Evolutionary conservation across 2,888 invertebrate species (phyloP), one percentile per base, ranked within the genome.

Genomic region (Melinaea menophilus): DNA sequence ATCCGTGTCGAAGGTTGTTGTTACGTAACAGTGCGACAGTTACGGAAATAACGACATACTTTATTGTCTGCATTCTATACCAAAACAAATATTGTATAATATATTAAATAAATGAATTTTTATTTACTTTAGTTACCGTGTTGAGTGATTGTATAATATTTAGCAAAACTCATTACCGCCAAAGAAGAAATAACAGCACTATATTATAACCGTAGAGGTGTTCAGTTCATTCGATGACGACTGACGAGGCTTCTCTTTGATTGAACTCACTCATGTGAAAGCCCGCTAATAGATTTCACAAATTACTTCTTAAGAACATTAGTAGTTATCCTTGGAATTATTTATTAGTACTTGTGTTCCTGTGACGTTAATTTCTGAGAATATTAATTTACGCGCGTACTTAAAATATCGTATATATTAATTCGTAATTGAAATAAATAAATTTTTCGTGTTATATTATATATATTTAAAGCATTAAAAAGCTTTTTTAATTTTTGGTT

Each of bases 221-320:
- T 51, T 51, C 51, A 51, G 22, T 51, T 64, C 62, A 60, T 61
- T 56, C 61, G 59, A 62, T 67, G 67, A 64, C 64, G 58, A 9
- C 61, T 67, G 67, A 64, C 64, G 58, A 9, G 47, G 64, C 67
- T 51, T 58, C 62, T 57, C 61, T 54, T 60, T 61, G 64, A 67
- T 64, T 67, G 67, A 67, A 67, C 61, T 63, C 64, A 56, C 35
- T 62, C 60, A 61, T 56, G 64, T 64, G 64, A 58, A 58, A 61
- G 56, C 58, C 9, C 41, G 54, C 58, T 67, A 62, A 65, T 57
- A 60, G 62, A 59, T 48, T 47, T 61, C 62, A 66, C 62, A 62
- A 66, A 62, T 66, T 62, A 67, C 58, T 59, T 45, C 31, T 9
- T 51, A 22, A 51, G 51, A 31, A 51, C 51, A 51, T 51, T 31